Base-by-base conservation (phyloP, 1,140 invertebrate genomes). In the Musca vetustissima region DNA sequence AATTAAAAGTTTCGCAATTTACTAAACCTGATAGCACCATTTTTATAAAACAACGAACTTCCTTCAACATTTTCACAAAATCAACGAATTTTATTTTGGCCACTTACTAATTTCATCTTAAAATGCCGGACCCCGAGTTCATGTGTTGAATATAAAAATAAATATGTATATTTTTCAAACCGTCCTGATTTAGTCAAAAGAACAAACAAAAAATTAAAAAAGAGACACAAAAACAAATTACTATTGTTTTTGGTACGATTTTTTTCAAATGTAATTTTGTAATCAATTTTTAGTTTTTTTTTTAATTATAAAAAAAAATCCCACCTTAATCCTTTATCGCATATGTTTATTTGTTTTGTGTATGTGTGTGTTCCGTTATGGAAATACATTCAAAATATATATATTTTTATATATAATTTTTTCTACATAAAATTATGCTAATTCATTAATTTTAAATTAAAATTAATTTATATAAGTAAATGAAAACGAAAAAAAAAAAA, bases 381-480 rank as follows among this genome's bases (percentile, higher is more conserved):
- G 14, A 57, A 55, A 55, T 55, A 0, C 4, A 25, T 24, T 55
- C 15, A 13, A 53, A 53, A 28, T 14, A 28, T 4, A 57, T 24
- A 28, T 28, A 15, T 28, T 57, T 57, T 57, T 57, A 22, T 57
- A 28, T 57, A 25, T 24, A 57, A 28, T 57, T 57, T 57, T 25
- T 57, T 57, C 15, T 57, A 57, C 28, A 57, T 22, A 57, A 57
- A 57, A 57, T 28, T 57, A 28, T 57, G 22, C 25, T 57, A 57
- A 57, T 57, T 28, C 22, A 57, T 57, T 57, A 57, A 61, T 28
- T 66, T 65, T 66, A 66, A n/a, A 52, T 68, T 68, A 68, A 68
- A 48, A 48, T 25, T 61, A 68, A 68, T 59, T 68, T 48, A 43
- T 69, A 25, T 69, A 69, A 64, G 67, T 69, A 59, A 68, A 53